Evolutionary conservation across 2,797 vertebrate species (phyloP).

Genomic region (Ctenopoma kingsleyae): DNA sequence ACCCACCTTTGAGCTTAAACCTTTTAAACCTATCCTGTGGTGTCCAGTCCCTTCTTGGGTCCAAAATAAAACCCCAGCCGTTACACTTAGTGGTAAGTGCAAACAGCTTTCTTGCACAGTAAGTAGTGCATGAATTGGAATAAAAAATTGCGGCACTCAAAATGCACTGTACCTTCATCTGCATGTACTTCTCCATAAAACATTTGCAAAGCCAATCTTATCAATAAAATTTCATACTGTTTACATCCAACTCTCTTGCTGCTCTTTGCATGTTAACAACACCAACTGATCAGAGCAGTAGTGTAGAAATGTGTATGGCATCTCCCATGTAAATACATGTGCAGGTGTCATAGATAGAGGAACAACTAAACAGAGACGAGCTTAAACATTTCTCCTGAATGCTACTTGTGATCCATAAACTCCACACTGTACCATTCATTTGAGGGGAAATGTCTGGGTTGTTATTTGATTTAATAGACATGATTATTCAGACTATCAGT

Average conservation of each 20-base stretch:
- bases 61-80: too few species aligned
- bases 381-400: too few species aligned
- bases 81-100: too few species aligned
- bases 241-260: neutral
- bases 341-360: too few species aligned
- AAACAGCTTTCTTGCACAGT: neutral
- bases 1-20: too few species aligned
- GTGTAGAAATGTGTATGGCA: neutral
- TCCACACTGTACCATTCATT: neutral
- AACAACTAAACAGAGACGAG: too few species aligned
- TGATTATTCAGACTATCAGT: neutral
- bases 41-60: too few species aligned
- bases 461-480: neutral
- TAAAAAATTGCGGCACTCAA: neutral
- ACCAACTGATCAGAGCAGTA: neutral
- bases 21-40: too few species aligned
- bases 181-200: neutral
- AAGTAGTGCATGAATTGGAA: neutral
- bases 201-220: constrained; percentile 5
- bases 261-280: too few species aligned
- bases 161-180: neutral
- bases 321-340: neutral
- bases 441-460: neutral
- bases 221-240: neutral
- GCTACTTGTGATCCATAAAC: neutral